Percentiles rank a stretch among this genome's conserved stretches.
Evolutionary conservation across 2,113 vertebrate species (phyloP).

Genomic region (Odobenus rosmarus): DNA sequence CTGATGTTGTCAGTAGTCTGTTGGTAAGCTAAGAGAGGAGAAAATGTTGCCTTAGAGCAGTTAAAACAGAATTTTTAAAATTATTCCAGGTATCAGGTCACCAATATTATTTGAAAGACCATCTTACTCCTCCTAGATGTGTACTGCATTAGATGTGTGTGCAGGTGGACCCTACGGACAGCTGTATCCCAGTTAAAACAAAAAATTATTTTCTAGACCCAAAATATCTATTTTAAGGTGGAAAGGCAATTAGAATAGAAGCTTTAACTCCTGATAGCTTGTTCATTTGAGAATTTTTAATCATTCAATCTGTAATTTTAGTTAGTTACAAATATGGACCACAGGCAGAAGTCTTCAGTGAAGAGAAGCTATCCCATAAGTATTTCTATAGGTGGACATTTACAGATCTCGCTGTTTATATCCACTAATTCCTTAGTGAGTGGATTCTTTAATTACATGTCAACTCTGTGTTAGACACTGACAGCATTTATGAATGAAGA

Average conservation of each 20-base stretch:
- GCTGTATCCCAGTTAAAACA: background rate
- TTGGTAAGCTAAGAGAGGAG: background rate
- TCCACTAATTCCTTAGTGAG: background rate
- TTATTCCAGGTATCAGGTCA: background rate
- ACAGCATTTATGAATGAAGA: conserved; percentile 12
- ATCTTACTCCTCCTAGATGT: background rate
- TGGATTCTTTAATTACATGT: background rate
- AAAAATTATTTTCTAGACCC: background rate
- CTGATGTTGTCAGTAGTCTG: background rate
- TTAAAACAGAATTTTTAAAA: background rate
- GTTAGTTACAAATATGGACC: background rate
- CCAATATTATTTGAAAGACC: background rate
- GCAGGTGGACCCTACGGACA: background rate
- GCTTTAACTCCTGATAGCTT: background rate
- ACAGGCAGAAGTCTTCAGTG: background rate
- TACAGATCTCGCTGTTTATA: background rate
- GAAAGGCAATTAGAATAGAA: background rate
- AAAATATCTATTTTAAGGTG: background rate
- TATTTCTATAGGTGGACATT: background rate
- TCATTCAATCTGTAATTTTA: background rate
- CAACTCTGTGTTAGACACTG: background rate
- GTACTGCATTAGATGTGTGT: background rate
- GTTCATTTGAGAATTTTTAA: background rate
- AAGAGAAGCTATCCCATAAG: background rate
- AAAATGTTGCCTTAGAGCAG: background rate